These are phyloP conservation scores for Beris chalybata DNA, from an alignment of 2,888 invertebrate species.

Conservation along the genomic window DNA sequence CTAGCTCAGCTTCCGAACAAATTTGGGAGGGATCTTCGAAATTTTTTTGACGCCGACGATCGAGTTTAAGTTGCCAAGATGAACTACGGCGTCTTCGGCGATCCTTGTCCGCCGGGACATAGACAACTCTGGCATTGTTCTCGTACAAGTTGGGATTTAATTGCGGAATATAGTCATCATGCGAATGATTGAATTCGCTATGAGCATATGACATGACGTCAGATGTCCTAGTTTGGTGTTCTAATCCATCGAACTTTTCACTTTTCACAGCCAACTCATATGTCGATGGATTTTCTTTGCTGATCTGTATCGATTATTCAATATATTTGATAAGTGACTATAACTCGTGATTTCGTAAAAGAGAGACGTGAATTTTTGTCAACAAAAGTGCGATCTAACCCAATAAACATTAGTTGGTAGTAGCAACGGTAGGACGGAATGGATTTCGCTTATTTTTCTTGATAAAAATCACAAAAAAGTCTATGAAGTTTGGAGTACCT, in stretches of 20 bases:
- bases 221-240: constrained; percentile 37
- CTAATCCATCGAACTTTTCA: constrained; percentile 54
- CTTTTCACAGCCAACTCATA: constrained; percentile 54
- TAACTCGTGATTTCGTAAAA: constrained; percentile 10
- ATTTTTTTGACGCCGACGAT: constrained; percentile 54
- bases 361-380: no score
- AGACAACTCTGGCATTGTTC: background rate
- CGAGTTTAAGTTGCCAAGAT: constrained; percentile 54
- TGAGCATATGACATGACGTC: constrained; percentile 8
- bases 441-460: no score
- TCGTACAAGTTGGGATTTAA: constrained; percentile 3
- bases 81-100: constrained; percentile 50
- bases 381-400: no score
- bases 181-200: constrained; percentile 24
- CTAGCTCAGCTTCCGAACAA: constrained; percentile 11
- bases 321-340: no score
- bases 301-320: constrained; percentile 36
- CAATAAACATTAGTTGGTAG: no score
- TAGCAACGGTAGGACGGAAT: no score
- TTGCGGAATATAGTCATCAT: constrained; percentile 16
- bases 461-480: no score
- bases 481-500: constrained; percentile 43
- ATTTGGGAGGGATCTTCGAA: constrained; percentile 44
- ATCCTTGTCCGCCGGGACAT: constrained; percentile 46
- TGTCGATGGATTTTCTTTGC: constrained; percentile 42